These are phyloP conservation scores for Drosophila mayaguana DNA, from an alignment of 2,888 invertebrate species.

Conservation along the genomic window DNA sequence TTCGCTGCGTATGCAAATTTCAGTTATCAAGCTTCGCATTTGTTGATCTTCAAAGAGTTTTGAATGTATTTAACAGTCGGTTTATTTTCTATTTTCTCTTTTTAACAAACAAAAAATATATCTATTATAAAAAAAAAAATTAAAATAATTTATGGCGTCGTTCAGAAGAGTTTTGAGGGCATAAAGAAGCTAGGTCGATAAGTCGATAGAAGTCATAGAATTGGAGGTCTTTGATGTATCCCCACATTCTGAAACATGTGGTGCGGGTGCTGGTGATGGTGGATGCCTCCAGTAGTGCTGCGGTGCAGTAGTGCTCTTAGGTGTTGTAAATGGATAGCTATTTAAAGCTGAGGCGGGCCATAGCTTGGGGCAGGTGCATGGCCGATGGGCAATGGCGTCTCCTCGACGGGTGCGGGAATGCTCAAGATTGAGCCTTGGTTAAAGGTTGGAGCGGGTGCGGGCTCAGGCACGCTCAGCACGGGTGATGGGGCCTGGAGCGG, in stretches of 20 bases:
- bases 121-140: constrained; percentile 55
- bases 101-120: constrained; percentile 59
- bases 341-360: constrained; percentile 68
- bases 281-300: constrained; percentile 31
- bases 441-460: constrained; percentile 48
- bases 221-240: constrained; percentile 45
- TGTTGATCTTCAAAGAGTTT: not conserved
- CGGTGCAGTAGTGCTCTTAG: constrained; percentile 21
- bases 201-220: constrained; percentile 34
- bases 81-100: constrained; percentile 41
- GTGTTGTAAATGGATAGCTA: constrained; percentile 15
- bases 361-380: constrained; percentile 73
- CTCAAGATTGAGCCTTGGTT: constrained; percentile 41
- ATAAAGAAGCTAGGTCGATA: constrained; percentile 27
- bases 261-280: constrained; percentile 24
- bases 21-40: not conserved
- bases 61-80: constrained; percentile 35
- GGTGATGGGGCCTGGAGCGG: constrained; percentile 39
- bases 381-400: constrained; percentile 53
- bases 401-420: constrained; percentile 51
- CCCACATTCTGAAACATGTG: not conserved
- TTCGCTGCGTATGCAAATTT: not conserved
- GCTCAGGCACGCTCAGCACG: constrained; percentile 53
- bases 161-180: constrained; percentile 21
- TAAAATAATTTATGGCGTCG: constrained; percentile 71